A percentile compares a stretch with the other conserved stretches of the same genome.
Conservation (phyloP, 2,113 vertebrate genomes). For the Tyto alba region DNA sequence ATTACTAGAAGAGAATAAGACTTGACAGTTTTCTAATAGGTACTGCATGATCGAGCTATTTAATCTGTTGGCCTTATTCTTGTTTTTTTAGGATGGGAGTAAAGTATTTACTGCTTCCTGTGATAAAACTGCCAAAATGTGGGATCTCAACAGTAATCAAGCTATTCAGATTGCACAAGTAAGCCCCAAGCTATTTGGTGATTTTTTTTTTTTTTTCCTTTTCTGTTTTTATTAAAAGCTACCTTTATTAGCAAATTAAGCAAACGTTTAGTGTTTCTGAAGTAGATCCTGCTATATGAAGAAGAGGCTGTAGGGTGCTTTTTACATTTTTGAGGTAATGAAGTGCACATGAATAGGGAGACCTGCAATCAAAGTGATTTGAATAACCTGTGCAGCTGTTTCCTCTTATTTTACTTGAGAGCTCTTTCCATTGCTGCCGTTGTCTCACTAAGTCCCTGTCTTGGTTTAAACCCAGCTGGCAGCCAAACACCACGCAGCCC, state of each 20-base stretch:
- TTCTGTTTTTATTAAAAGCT: neutral
- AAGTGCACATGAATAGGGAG: neutral
- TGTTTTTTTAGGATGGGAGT: conserved; percentile 86
- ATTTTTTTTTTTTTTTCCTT: neutral
- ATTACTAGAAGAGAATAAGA: neutral
- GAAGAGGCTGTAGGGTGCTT: neutral
- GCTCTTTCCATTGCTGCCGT: neutral
- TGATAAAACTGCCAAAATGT: conserved; percentile 99
- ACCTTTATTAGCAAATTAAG: neutral
- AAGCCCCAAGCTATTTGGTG: neutral
- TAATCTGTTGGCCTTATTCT: neutral
- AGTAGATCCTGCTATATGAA: neutral
- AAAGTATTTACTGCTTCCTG: conserved; percentile 98
- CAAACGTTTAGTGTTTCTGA: neutral
- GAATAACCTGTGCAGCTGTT: neutral
- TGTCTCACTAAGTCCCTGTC: neutral
- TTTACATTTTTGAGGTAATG: neutral
- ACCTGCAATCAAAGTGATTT: neutral
- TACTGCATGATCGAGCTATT: neutral
- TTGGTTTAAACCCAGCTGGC: too few species aligned
- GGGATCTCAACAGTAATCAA: conserved; percentile 99
- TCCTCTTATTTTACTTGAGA: neutral
- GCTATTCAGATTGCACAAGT: conserved; percentile 98
- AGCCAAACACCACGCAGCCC: too few species aligned
- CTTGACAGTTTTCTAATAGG: neutral